Evolutionary conservation across 2,113 vertebrate species (phyloP), one percentile per base, ranked within the genome.

Genomic region (Porphyrio hochstetteri): DNA sequence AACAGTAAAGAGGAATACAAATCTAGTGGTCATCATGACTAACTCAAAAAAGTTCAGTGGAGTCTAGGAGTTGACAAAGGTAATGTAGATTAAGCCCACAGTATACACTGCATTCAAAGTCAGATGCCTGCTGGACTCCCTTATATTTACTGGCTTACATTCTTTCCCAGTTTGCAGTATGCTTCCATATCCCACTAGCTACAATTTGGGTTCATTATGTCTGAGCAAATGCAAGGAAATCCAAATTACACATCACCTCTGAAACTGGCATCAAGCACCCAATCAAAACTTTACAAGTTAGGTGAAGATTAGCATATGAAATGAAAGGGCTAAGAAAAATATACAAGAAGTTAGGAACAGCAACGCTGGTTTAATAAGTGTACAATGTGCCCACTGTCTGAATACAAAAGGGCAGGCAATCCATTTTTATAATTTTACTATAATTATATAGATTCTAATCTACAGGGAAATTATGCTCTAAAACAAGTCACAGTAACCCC

Each of bases 221-320:
- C 65, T 35, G 33, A 78, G 44, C 50, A 88, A 94, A 92, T 67
- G 67, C 55, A 91, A 93, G 68, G 75, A 93, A 96, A 95, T 94
- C 79, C 95, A 95, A 93, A 94, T 64, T 61, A 88, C 76, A 64
- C 38, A 75, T 85, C 69, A 71, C 57, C 88, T 92, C 76, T 93
- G 84, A 92, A 93, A 78, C n/a, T 68, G 53, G 78, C 55, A 96
- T 91, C 84, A 96, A 96, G 90, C 67, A 87, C 53, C 52, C 76
- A 76, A 57, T 67, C 78, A 96, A 95, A 97, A 97, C 82, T 97
- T 97, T 96, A 97, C 96, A 96, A 88, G 90, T 82, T 74, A 93
- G 76, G 56, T 81, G 71, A 88, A 95, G 65, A 93, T 86, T 94
- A 94, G 93, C 0, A 0, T 38, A 74, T 40, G 65, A 86, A 90